These are phyloP conservation scores for Danionella dracula DNA, from an alignment of 2,797 vertebrate species.

Conservation along the genomic window DNA sequence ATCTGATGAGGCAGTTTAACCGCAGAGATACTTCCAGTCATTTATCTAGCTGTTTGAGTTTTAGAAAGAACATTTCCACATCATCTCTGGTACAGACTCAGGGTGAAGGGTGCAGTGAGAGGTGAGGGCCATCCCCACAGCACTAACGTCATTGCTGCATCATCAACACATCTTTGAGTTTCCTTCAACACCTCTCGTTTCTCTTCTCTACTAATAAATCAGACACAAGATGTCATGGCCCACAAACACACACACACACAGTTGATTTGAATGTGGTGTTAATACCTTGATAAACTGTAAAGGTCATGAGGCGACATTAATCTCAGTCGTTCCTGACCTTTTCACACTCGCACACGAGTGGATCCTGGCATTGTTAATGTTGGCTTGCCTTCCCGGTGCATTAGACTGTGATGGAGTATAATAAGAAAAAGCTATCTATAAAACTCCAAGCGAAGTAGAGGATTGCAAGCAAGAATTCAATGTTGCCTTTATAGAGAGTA, in stretches of 20 bases:
- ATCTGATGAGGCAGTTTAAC: slow-evolving; percentile 7
- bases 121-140: slow-evolving; percentile 5
- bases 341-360: slow-evolving; percentile 9
- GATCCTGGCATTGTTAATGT: slow-evolving; percentile 16
- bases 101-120: slow-evolving; percentile 17
- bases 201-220: not conserved
- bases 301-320: slow-evolving; percentile 15
- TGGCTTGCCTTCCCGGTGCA: not conserved
- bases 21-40: not conserved
- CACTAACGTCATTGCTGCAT: slow-evolving; percentile 27
- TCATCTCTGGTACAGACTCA: not conserved
- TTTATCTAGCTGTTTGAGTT: slow-evolving; percentile 15
- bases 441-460: slow-evolving; percentile 26
- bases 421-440: slow-evolving; percentile 4
- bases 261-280: not conserved
- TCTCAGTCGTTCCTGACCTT: slow-evolving; percentile 19
- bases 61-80: not conserved
- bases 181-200: not conserved
- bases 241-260: not conserved
- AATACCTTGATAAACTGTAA: slow-evolving; percentile 16
- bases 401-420: not conserved
- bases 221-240: not conserved
- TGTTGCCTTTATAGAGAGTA: not conserved
- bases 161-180: not conserved
- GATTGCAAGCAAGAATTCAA: not conserved